phyloP scores from a whole-genome alignment of 2,797 vertebrate species.

The Arrhamphus sclerolepis region DNA sequence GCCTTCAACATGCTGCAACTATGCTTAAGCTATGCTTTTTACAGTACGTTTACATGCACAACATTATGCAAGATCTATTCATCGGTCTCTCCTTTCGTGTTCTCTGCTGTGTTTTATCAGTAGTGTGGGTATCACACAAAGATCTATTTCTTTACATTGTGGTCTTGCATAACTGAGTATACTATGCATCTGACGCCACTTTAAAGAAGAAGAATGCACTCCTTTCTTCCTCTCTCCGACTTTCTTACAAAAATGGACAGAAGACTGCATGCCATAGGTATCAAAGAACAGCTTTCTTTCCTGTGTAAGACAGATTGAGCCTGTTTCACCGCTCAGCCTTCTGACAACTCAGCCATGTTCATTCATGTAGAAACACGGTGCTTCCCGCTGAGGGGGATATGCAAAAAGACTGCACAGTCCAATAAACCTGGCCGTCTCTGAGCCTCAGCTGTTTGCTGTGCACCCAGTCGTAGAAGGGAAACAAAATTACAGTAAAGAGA shows the following conservation, averaged over 20 bases:
- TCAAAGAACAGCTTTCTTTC: constrained; percentile 51
- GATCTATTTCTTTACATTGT: constrained; percentile 12
- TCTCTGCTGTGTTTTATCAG: constrained; percentile 23
- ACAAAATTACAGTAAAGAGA: constrained; percentile 4
- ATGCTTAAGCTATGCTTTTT: constrained; percentile 62
- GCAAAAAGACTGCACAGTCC: constrained; percentile 50
- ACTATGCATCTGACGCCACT: constrained; percentile 64
- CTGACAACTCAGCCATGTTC: constrained; percentile 69
- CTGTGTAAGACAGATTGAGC: constrained; percentile 50
- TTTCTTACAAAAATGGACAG: constrained; percentile 47
- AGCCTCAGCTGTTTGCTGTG: constrained; percentile 7
- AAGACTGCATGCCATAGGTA: constrained; percentile 53
- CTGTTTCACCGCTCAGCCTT: constrained; percentile 69
- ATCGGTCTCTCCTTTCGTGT: constrained; percentile 15
- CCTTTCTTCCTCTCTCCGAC: constrained; percentile 20
- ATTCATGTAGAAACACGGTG: constrained; percentile 74
- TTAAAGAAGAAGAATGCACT: constrained; percentile 46
- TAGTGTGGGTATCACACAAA: constrained; percentile 29
- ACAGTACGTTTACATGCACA: constrained; percentile 70
- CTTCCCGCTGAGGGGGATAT: constrained; percentile 67
- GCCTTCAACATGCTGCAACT: constrained; percentile 74
- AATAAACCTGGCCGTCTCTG: constrained; percentile 33
- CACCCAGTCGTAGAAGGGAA: constrained; percentile 2
- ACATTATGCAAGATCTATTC: constrained; percentile 66
- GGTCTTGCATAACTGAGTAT: constrained; percentile 47